Evolutionary conservation across 2,113 vertebrate species (phyloP).

Genomic region (Phodopus roborovskii): DNA sequence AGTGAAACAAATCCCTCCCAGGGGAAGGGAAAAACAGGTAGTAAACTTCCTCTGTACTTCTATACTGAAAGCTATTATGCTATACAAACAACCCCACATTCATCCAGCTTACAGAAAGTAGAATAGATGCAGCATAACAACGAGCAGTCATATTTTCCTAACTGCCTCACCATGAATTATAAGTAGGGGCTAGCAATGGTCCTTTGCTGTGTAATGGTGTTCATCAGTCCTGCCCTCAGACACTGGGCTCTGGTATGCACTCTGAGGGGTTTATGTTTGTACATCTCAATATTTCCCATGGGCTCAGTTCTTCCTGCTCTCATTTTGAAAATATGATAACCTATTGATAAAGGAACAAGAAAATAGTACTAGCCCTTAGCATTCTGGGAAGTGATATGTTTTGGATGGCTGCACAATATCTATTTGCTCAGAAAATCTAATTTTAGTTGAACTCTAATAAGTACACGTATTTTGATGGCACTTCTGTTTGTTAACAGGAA

Average conservation of each 20-base stretch:
- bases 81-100: slow-evolving; percentile 2
- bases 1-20: slow-evolving; percentile 42
- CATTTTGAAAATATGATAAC: slow-evolving; percentile 42
- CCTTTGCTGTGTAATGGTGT: neutral
- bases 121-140: neutral
- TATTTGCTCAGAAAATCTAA: slow-evolving; percentile 76
- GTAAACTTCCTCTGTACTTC: slow-evolving; percentile 33
- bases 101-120: neutral
- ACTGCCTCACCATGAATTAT: neutral
- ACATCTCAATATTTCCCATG: slow-evolving; percentile 8
- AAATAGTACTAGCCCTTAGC: slow-evolving; percentile 33
- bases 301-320: slow-evolving; percentile 1
- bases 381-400: slow-evolving; percentile 63
- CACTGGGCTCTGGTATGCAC: neutral
- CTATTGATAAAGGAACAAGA: slow-evolving; percentile 53
- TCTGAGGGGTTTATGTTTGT: neutral
- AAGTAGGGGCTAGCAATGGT: slow-evolving; percentile 5
- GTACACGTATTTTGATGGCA: neutral
- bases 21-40: slow-evolving; percentile 17
- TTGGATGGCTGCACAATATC: slow-evolving; percentile 61
- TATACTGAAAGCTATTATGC: slow-evolving; percentile 4
- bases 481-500: neutral
- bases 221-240: slow-evolving; percentile 25
- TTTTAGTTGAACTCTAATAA: slow-evolving; percentile 67
- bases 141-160: neutral